Base-by-base conservation (phyloP, 2,113 vertebrate genomes). In the Dasyprocta punctata region DNA sequence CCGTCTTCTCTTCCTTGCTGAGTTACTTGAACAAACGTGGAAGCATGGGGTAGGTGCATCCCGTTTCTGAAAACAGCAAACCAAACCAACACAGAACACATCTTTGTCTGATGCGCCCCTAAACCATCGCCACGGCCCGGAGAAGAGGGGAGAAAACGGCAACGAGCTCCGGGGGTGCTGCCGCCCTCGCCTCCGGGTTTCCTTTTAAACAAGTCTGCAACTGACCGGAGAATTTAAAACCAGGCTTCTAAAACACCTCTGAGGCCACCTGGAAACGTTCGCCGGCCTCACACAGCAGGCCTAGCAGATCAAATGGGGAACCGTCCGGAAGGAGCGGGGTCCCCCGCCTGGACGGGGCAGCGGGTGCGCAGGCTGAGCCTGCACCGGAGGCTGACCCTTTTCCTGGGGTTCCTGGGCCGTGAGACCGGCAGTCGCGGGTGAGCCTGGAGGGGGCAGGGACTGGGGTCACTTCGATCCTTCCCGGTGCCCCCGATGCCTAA, bases 381-480 rank as follows among this genome's bases (percentile, higher is more conserved):
- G 0, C 0, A 0, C 3, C 20, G 8, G 20, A 38, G n/a, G 1
- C 14, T 11, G 6, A 3, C 1, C 0, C 14, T 9, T 0, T 2
- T 13, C 22, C 0, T 12, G 3, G 36, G 38, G 2, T 4, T 0
- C 12, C 58, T 2, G 5, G 8, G n/a, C 26, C 7, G 0, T 24
- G 38, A 87, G 22, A n/a, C 44, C 16, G 0, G 0, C 38, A 26
- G 77, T 24, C 22, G 3, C 7, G 3, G 0, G 7, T 16, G 30
- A 86, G 20, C 14, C 10, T 20, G 3, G 47, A 58, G 77, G 71
- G 22, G 92, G 49, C 69, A 3, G 0, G 3, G 26, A 6, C 17
- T 28, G 3, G 19, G 8, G 80, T 56, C 58, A 65, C 28, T 24
- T 16, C 24, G n/a, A 8, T 52, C 58, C 33, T 69, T 14, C 19